Evolutionary conservation across 2,888 invertebrate species (phyloP).

Genomic region (Rhodophaea formosa): DNA sequence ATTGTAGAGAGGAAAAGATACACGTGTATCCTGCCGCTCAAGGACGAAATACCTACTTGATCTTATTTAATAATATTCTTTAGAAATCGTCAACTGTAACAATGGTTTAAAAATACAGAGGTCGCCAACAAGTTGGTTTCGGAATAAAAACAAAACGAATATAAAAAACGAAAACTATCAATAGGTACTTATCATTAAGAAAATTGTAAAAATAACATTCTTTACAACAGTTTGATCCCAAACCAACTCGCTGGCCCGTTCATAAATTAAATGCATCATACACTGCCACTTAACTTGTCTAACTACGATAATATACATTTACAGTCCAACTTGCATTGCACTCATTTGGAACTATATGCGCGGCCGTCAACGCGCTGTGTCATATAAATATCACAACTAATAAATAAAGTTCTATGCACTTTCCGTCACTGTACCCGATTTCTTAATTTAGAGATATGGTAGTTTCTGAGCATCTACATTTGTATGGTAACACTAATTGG

Average conservation of each 20-base stretch:
- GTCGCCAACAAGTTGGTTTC: conserved; percentile 36
- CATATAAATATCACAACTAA: conserved; percentile 73
- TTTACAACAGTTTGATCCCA: conserved; percentile 10
- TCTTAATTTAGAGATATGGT: conserved; percentile 73
- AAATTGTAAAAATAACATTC: conserved; percentile 13
- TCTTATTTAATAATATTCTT: conserved; percentile 21
- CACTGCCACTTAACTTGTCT: conserved; percentile 68
- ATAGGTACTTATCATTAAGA: conserved; percentile 12
- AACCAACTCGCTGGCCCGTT: conserved; percentile 33
- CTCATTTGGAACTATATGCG: conserved; percentile 61
- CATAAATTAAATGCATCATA: conserved; percentile 76
- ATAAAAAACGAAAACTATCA: conserved; percentile 11
- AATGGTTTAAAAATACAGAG: conserved; percentile 37
- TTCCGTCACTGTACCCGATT: conserved; percentile 54
- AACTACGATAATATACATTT: conserved; percentile 69
- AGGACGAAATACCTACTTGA: conserved; percentile 2
- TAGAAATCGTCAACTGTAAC: conserved; percentile 37
- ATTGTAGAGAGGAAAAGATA: background rate
- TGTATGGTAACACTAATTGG: conserved; percentile 22
- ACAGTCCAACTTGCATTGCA: conserved; percentile 68
- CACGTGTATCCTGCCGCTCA: background rate
- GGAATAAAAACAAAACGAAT: conserved; percentile 27
- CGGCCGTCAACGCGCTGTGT: conserved; percentile 42
- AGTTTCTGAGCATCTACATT: conserved; percentile 55
- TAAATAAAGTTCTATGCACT: conserved; percentile 58